Conservation (phyloP, 2,797 vertebrate genomes). For the Pterois miles region DNA sequence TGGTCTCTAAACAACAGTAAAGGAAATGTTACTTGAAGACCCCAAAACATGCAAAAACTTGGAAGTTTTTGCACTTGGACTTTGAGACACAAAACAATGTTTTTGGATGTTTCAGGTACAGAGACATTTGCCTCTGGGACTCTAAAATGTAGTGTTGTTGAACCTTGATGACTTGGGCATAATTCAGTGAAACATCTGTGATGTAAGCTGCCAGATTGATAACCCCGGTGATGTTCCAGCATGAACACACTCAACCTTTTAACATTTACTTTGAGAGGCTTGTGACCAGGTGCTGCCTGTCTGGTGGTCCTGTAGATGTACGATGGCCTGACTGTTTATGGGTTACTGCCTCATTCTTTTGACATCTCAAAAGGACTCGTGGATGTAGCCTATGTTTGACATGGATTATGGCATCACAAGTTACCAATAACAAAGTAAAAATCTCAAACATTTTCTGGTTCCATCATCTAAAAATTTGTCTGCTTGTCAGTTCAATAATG, state of each 20-base stretch:
- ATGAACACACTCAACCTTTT: conserved; percentile 26
- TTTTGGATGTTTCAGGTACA: neutral
- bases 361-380: conserved; percentile 17
- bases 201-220: conserved; percentile 46
- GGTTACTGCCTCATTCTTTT: conserved; percentile 48
- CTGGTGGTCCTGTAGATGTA: conserved; percentile 15
- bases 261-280: conserved; percentile 42
- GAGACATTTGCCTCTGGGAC: conserved; percentile 8
- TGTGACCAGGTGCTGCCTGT: conserved; percentile 44
- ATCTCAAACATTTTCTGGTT: neutral
- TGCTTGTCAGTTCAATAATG: neutral
- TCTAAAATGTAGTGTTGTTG: neutral
- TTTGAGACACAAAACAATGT: neutral
- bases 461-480: neutral
- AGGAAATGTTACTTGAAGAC: neutral
- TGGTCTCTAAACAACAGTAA: neutral
- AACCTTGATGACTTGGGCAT: conserved; percentile 23
- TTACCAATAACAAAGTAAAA: neutral
- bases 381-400: neutral
- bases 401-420: neutral
- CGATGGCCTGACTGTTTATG: conserved; percentile 25
- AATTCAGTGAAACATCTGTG: conserved; percentile 38
- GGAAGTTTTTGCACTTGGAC: neutral
- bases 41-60: neutral
- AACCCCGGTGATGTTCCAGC: conserved; percentile 3